Evolutionary conservation across 2,797 vertebrate species (phyloP).

Genomic region (Trachops cirrhosus): DNA sequence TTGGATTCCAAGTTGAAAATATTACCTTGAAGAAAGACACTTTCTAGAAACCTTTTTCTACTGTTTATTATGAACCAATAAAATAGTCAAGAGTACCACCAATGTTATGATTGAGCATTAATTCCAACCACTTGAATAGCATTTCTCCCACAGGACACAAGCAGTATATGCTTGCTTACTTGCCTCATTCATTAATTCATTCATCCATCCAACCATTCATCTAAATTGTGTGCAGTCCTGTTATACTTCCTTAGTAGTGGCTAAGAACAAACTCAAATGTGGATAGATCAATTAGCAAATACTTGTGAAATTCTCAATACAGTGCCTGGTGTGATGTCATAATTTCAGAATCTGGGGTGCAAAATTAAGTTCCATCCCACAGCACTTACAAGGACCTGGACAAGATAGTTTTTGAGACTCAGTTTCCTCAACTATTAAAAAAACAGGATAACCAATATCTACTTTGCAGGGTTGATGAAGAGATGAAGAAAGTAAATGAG

Average conservation of each 20-base stretch:
- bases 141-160: neutral
- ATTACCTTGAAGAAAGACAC: neutral
- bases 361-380: neutral
- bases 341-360: neutral
- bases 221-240: neutral
- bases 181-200: neutral
- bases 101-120: neutral
- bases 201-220: neutral
- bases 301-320: neutral
- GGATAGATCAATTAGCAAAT: neutral
- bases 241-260: neutral
- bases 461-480: neutral
- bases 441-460: neutral
- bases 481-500: slow-evolving; percentile 11
- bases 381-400: neutral
- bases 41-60: neutral
- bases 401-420: neutral
- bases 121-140: neutral
- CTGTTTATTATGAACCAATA: neutral
- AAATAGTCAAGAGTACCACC: neutral
- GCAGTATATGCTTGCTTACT: neutral
- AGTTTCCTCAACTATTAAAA: neutral
- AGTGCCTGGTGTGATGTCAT: neutral
- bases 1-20: neutral
- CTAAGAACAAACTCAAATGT: neutral